Conservation (phyloP, 2,797 vertebrate genomes). For the Echiichthys vipera region DNA sequence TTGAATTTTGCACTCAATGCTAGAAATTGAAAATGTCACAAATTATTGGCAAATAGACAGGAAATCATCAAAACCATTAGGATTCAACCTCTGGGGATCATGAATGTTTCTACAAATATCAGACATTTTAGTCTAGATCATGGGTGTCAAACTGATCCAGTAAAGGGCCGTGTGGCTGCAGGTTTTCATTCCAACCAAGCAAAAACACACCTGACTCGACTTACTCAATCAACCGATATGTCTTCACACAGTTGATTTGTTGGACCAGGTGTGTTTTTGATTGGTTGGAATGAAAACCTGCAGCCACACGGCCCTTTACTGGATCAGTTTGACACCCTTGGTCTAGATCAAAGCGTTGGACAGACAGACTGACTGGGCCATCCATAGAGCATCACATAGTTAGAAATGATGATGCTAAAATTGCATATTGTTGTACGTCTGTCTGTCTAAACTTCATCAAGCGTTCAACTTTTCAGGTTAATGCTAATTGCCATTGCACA, state of each 20-base stretch:
- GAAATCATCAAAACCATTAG: background rate
- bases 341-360: background rate
- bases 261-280: too few species aligned
- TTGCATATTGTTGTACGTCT: background rate
- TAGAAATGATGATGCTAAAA: background rate
- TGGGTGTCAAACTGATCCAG: too few species aligned
- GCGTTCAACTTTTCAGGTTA: conserved; percentile 1
- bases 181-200: too few species aligned
- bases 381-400: background rate
- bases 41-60: background rate
- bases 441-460: background rate
- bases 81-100: background rate
- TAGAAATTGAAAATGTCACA: too few species aligned
- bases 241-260: too few species aligned
- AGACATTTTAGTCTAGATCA: background rate
- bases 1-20: too few species aligned
- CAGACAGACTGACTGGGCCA: background rate
- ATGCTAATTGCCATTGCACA: background rate
- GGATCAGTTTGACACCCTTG: too few species aligned
- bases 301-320: too few species aligned
- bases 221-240: too few species aligned
- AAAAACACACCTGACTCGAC: too few species aligned
- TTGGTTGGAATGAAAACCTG: too few species aligned
- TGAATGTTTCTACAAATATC: background rate
- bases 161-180: too few species aligned